Evolutionary conservation across 1,140 invertebrate genomes (phyloP), one percentile per base, ranked within the genome.

Genomic region (Scaptodrosophila lebanonensis): DNA sequence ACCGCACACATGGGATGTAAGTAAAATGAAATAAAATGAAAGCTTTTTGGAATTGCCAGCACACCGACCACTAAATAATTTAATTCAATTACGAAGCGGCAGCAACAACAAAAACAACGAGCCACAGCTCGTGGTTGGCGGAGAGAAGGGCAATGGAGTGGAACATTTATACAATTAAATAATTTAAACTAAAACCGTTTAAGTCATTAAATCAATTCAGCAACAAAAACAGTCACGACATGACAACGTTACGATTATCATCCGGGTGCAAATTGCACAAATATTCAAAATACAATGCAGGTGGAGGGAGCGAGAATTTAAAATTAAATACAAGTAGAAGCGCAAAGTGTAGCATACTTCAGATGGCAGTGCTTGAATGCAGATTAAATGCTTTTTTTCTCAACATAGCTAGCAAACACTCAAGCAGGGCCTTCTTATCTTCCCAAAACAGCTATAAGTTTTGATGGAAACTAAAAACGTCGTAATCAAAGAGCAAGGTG

Each of bases 161-260:
- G 15, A 43, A 38, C 52, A 32, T 53, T 56, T 65, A 40, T 29
- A 43, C 62, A 71, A 71, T 77, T 77, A 77, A 67, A 77, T 77
- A 50, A 67, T 79, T 64, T 60, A 79, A 57, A 53, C 64, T 59
- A 58, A 54, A 67, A 36, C 58, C 58, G 39, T 58, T 70, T 66
- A 70, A 76, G 71, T 62, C 71, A 70, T 72, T 77, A 67, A 72
- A 72, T 79, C 63, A 72, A 60, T 72, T 71, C 56, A 29, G 30
- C 30, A 49, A 66, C 29, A 50, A 53, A 8, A 39, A 7, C 9
- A 13, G 6, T 1, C 25, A 29, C 13, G 4, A 25, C 15, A 45
- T 16, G 45, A 35, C 30, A 61, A 12, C 44, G 1, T 12, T 56
- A 50, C 20, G 65, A 66, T 66, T 66, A 66, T 66, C 44, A 57